Evolutionary conservation across 2,113 vertebrate genomes (phyloP), one percentile per base, ranked within the genome.

Genomic region (Hiodon alosoides): DNA sequence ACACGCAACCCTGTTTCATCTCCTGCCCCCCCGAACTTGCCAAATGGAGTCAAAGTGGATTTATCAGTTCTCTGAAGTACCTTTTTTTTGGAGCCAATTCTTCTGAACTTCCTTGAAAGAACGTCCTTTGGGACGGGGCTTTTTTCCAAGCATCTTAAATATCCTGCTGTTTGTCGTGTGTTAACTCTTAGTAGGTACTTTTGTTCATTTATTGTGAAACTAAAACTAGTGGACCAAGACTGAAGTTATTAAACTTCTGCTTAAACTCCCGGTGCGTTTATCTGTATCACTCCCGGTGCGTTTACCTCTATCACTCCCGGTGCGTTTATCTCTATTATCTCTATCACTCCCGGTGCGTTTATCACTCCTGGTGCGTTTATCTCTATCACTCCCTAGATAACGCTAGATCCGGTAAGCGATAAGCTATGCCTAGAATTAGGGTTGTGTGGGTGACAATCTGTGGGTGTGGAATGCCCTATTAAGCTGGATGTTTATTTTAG

Each of bases 51-150:
- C 67, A 76, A 31, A 71, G 75, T 71, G 75, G 75, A 76, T 17
- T 55, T 76, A 64, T 76, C 75, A 71, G 59, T 70, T 70, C 75
- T 71, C 75, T 62, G 75, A 70, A 71, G 59, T 17, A 54, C 64
- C 8, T 75, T 75, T 76, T 66, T 48, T 73, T 51, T 69, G 31
- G 47, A 71, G 58, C 65, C 59, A 69, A 72, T 58, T 52, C 66
- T 76, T 76, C 58, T 76, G 74, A 76, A 76, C 70, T 76, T 58
- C 67, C 17, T 75, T 75, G 58, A 79, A 81, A 76, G 73, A 74
- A 67, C 60, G 53, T 77, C 77, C 65, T 16, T 53, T 58, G 72
- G 69, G 62, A 71, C 66, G 51, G 4, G 52, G 16, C 58, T 60
- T 60, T 7, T 60, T 72, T 68, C 62, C 57, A 53, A 66, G 73